phyloP scores from a whole-genome alignment of 2,113 vertebrate genomes.

The Vidua chalybeata region DNA sequence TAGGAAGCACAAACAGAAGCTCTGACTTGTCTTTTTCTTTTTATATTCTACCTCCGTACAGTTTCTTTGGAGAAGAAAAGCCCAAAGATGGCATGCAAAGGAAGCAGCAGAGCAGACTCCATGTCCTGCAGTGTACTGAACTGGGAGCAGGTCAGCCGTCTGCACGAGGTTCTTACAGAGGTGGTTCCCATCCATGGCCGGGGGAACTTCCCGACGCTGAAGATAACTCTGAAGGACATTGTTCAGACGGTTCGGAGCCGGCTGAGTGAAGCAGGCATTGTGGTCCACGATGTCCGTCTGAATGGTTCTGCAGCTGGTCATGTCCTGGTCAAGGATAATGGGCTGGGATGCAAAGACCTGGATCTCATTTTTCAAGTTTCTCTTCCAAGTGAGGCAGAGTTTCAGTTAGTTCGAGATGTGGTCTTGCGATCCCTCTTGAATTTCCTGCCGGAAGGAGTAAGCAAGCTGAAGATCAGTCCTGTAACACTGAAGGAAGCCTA shows the following conservation, averaged over 20 bases:
- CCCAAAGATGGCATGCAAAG: constrained; percentile 76
- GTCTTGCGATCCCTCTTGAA: constrained; percentile 91
- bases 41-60: neutral
- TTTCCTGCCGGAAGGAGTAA: constrained; percentile 93
- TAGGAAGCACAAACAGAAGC: neutral
- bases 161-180: constrained; percentile 89
- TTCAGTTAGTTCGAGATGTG: constrained; percentile 90
- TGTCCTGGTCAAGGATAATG: constrained; percentile 92
- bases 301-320: constrained; percentile 97
- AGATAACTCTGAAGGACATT: constrained; percentile 92
- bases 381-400: constrained; percentile 85
- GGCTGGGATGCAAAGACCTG: constrained; percentile 95
- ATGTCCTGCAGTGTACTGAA: constrained; percentile 83
- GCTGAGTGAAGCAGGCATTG: constrained; percentile 84
- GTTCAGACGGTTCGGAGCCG: constrained; percentile 86
- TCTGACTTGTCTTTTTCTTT: neutral
- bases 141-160: constrained; percentile 93
- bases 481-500: constrained; percentile 94
- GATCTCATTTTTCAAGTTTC: constrained; percentile 95
- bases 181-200: constrained; percentile 90
- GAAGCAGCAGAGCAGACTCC: constrained; percentile 59
- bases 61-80: constrained; percentile 50
- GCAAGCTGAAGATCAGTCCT: constrained; percentile 90
- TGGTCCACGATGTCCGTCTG: constrained; percentile 88
- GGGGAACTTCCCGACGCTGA: constrained; percentile 95